Evolutionary conservation across 2,113 vertebrate species (phyloP).

Genomic region (Panthera tigris): DNA sequence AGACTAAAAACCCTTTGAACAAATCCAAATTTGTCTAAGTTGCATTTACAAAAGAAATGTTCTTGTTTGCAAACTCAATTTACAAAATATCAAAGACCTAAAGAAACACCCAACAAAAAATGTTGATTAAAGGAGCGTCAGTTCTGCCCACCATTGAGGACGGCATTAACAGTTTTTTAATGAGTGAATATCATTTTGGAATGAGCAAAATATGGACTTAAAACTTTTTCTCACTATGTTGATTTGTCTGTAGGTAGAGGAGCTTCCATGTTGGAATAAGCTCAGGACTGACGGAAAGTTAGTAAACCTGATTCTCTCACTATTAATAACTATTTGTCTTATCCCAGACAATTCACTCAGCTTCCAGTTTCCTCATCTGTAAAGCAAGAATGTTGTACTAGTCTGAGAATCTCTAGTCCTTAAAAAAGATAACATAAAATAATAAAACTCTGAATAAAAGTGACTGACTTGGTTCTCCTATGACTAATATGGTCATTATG

Average conservation of each 20-base stretch:
- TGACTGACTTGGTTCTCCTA: neutral
- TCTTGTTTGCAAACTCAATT: neutral
- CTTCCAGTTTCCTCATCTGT: neutral
- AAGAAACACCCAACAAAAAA: neutral
- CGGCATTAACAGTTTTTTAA: neutral
- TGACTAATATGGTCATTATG: neutral
- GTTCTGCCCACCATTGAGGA: neutral
- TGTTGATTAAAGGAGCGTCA: neutral
- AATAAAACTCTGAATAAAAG: neutral
- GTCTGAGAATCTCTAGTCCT: neutral
- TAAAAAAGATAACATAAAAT: neutral
- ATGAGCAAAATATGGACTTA: neutral
- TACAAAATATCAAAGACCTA: neutral
- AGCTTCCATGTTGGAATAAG: conserved; percentile 13
- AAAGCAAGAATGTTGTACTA: neutral
- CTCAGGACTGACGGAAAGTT: neutral
- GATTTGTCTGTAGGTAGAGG: neutral
- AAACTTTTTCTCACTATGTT: neutral
- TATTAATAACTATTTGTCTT: neutral
- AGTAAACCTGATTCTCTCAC: neutral
- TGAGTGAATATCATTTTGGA: conserved; percentile 1
- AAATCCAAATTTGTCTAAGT: neutral
- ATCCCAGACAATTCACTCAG: neutral
- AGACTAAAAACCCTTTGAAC: neutral
- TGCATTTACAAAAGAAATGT: neutral